These are phyloP conservation scores for Montipora capitata DNA, from an alignment of 92 coral and sea anemone genomes.

Conservation along the genomic window DNA sequence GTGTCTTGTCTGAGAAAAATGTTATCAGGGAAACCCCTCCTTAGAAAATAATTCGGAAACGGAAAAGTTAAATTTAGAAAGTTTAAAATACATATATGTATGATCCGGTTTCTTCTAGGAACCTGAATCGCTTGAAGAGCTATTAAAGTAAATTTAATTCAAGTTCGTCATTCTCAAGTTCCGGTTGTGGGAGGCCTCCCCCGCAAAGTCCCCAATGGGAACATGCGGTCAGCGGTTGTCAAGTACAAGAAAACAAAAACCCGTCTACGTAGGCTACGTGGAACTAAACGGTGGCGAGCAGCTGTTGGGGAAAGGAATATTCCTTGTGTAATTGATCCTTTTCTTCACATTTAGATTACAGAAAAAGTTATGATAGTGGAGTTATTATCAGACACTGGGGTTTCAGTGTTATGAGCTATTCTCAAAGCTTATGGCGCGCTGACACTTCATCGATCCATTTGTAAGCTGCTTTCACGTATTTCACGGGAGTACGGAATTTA, in stretches of 20 bases:
- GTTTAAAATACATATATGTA: too few relatives aligned
- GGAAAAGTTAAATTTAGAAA: background rate
- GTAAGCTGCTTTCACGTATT: conserved; percentile 28
- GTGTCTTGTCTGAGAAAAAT: background rate
- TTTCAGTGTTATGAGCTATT: conserved; percentile 30
- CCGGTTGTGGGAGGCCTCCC: conserved; percentile 18
- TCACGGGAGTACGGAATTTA: background rate
- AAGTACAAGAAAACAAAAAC: conserved; percentile 80
- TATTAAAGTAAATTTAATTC: background rate
- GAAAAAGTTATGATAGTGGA: background rate
- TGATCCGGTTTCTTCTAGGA: background rate
- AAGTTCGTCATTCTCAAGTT: too few relatives aligned
- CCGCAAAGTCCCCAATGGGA: background rate
- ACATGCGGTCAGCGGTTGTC: conserved; percentile 83
- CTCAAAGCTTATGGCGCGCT: background rate
- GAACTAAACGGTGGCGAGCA: conserved; percentile 70
- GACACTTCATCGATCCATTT: background rate
- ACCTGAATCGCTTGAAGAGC: background rate
- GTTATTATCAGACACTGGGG: background rate
- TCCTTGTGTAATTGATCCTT: background rate
- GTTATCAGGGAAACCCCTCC: background rate
- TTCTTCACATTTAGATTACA: conserved; percentile 1
- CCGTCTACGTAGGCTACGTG: conserved; percentile 90
- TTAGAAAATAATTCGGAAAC: background rate
- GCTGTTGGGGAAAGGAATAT: conserved; percentile 49